Percentiles rank a stretch among this genome's conserved stretches.
These are phyloP conservation scores for Hemibagrus guttatus DNA, from an alignment of 2,797 vertebrate genomes.

Conservation along the genomic window DNA sequence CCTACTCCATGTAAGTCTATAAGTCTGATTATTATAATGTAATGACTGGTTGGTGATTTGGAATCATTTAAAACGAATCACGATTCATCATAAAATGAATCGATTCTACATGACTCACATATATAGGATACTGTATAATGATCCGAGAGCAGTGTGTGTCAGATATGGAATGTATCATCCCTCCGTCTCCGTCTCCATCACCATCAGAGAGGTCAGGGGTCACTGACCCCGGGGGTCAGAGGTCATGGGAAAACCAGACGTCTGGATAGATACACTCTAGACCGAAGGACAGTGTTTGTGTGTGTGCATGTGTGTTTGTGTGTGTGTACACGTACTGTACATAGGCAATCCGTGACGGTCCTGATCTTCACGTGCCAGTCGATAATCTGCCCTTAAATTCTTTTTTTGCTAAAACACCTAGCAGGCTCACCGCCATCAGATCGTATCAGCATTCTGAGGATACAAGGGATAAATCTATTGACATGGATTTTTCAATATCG, in stretches of 20 bases:
- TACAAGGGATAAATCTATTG: slow-evolving; percentile 45
- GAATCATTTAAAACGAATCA: background rate
- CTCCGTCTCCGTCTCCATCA: slow-evolving; percentile 6
- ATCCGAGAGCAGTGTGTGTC: slow-evolving; percentile 6
- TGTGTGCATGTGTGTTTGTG: background rate
- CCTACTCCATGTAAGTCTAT: background rate
- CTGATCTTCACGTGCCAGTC: slow-evolving; percentile 20
- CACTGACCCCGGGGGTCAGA: slow-evolving; percentile 58
- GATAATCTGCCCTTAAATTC: slow-evolving; percentile 29
- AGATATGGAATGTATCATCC: slow-evolving; percentile 13
- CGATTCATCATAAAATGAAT: background rate
- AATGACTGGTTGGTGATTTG: background rate
- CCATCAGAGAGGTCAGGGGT: slow-evolving; percentile 31
- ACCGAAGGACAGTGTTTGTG: background rate
- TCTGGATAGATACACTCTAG: slow-evolving; percentile 22
- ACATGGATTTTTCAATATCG: slow-evolving; percentile 52
- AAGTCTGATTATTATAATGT: background rate
- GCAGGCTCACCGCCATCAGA: slow-evolving; percentile 38
- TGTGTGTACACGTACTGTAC: background rate
- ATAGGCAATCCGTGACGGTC: background rate
- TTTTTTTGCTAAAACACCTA: slow-evolving; percentile 28
- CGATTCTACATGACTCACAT: background rate
- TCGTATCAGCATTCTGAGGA: slow-evolving; percentile 50
- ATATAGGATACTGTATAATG: background rate
- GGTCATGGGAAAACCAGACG: slow-evolving; percentile 66